These are phyloP conservation scores for Cacoxenus indagator DNA, from an alignment of 2,888 invertebrate genomes.

Conservation along the genomic window DNA sequence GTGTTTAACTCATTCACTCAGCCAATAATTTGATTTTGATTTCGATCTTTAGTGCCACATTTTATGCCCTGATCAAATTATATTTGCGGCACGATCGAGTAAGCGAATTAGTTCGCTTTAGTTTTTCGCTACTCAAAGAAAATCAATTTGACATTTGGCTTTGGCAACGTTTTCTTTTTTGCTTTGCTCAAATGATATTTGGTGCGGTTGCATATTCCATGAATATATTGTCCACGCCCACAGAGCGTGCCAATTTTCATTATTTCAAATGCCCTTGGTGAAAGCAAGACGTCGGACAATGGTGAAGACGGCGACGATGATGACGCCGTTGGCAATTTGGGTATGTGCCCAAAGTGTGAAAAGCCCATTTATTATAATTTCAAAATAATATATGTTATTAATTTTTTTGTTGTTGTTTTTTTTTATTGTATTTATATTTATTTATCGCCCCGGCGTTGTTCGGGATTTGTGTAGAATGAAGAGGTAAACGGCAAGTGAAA, in stretches of 20 bases:
- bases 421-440: too few relatives aligned
- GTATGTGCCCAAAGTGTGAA: background rate
- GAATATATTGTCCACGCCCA: background rate
- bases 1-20: background rate
- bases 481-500: too few relatives aligned
- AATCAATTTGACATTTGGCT: constrained; percentile 48
- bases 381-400: too few relatives aligned
- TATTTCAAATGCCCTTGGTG: background rate
- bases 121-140: background rate
- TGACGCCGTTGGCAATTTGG: background rate
- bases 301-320: too few relatives aligned
- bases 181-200: background rate
- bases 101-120: background rate
- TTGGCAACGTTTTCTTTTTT: background rate
- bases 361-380: background rate
- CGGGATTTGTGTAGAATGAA: too few relatives aligned
- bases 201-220: constrained; percentile 37
- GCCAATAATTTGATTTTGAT: constrained; percentile 4
- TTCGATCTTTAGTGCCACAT: constrained; percentile 2
- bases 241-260: background rate
- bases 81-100: background rate
- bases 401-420: too few relatives aligned
- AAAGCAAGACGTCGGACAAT: background rate
- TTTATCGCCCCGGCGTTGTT: too few relatives aligned
- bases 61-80: background rate